These are phyloP conservation scores for Australoheros facetus DNA, from an alignment of 2,797 vertebrate species.

Conservation along the genomic window DNA sequence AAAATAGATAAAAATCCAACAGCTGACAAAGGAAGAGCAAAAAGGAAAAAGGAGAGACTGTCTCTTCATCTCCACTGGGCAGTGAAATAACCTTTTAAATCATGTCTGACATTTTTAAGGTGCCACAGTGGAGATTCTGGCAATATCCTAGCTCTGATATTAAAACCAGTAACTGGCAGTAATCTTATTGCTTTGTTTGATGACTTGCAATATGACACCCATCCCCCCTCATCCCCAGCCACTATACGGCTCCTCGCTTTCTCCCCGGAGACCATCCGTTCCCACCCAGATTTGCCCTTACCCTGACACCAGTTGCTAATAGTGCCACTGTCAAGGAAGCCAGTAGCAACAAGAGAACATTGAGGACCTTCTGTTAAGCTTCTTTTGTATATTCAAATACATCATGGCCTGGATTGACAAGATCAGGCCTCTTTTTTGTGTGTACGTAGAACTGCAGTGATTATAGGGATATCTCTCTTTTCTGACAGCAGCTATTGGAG, in stretches of 20 bases:
- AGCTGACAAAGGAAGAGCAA: conserved; percentile 38
- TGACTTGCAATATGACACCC: conserved; percentile 84
- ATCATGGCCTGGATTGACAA: conserved; percentile 62
- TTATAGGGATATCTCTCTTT: conserved; percentile 39
- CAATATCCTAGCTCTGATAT: conserved; percentile 85
- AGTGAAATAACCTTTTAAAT: conserved; percentile 92
- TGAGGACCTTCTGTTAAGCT: conserved; percentile 79
- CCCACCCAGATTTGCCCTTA: conserved; percentile 77
- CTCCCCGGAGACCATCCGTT: conserved; percentile 77
- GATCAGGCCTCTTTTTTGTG: conserved; percentile 74
- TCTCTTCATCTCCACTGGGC: conserved; percentile 65
- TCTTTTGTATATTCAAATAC: conserved; percentile 83
- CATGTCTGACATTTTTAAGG: conserved; percentile 90
- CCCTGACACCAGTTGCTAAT: conserved; percentile 92
- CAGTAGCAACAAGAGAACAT: conserved; percentile 71
- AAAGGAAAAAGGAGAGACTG: conserved; percentile 16
- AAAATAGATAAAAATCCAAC: conserved; percentile 11
- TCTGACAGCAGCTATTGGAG: conserved; percentile 79
- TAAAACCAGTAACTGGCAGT: conserved; percentile 84
- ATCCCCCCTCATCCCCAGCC: conserved; percentile 77
- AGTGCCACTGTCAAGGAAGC: conserved; percentile 79
- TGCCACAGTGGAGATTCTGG: conserved; percentile 78
- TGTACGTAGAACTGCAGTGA: conserved; percentile 30
- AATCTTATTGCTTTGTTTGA: conserved; percentile 91
- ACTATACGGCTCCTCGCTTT: conserved; percentile 59